phyloP scores from a whole-genome alignment of 2,113 vertebrate genomes.

The Heterocephalus glaber region DNA sequence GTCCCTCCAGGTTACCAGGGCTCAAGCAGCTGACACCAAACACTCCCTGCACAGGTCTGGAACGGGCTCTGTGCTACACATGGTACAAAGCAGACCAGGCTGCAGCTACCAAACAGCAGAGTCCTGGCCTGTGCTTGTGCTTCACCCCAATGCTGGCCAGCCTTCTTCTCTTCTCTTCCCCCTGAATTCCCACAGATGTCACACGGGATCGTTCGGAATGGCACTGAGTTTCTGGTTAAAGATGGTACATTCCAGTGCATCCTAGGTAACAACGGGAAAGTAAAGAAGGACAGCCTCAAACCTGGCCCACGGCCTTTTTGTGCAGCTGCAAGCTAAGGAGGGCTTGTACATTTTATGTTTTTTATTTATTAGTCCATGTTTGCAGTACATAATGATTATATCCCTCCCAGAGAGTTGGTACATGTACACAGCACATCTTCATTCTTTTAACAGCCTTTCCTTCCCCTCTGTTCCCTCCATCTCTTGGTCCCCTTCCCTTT shows the following conservation, averaged over 20 bases:
- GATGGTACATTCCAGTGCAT: no score
- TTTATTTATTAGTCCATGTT: neutral
- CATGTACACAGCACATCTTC: neutral
- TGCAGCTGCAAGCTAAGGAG: neutral
- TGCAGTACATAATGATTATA: neutral
- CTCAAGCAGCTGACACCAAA: neutral
- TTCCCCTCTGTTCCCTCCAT: neutral
- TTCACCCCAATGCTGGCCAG: no score
- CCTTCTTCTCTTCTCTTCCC: neutral
- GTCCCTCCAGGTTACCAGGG: neutral
- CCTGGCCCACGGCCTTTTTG: neutral
- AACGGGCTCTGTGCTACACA: neutral
- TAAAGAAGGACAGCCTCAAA: neutral
- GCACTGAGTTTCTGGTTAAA: neutral
- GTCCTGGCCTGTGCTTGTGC: neutral
- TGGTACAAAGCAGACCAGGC: no score
- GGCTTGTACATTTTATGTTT: neutral
- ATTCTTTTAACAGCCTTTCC: neutral
- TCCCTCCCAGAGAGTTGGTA: neutral
- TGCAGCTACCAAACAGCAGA: neutral
- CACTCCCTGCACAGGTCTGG: neutral
- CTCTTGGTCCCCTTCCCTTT: neutral
- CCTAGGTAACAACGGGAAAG: neutral
- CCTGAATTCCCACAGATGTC: neutral
- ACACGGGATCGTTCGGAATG: no score